Evolutionary conservation across 2,888 invertebrate genomes (phyloP).

Genomic region (Crematogaster levior): DNA sequence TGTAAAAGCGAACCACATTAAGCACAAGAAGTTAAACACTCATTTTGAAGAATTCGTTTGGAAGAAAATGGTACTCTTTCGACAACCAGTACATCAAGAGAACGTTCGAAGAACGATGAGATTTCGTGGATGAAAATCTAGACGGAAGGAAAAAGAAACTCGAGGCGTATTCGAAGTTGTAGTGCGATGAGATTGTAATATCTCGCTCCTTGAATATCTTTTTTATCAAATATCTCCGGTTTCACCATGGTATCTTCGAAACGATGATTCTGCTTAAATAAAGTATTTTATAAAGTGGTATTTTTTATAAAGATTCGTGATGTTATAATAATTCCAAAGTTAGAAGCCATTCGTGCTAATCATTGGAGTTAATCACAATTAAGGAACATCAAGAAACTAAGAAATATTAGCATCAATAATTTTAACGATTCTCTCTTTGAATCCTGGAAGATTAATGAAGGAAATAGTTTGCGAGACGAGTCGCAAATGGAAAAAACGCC

Average conservation of each 20-base stretch:
- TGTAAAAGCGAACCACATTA: conserved; percentile 41
- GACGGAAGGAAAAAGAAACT: neutral
- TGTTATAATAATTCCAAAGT: neutral
- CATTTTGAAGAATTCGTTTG: conserved; percentile 24
- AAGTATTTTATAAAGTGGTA: too few relatives aligned
- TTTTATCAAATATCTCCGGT: neutral
- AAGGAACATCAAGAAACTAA: neutral
- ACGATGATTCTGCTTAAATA: neutral
- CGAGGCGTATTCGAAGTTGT: neutral
- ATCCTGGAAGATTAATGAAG: neutral
- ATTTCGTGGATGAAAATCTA: neutral
- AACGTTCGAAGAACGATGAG: neutral
- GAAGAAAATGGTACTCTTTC: conserved; percentile 30
- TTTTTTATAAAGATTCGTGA: neutral
- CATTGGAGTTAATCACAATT: neutral
- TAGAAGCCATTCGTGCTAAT: neutral
- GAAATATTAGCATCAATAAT: neutral
- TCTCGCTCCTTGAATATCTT: neutral
- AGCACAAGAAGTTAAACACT: conserved; percentile 38
- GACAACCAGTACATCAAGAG: neutral
- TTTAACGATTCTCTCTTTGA: neutral
- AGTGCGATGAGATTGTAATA: neutral
- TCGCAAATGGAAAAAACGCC: neutral
- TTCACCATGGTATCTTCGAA: neutral
- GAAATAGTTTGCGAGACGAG: neutral